Evolutionary conservation across 2,113 vertebrate genomes (phyloP).

Genomic region (Cygnus atratus): DNA sequence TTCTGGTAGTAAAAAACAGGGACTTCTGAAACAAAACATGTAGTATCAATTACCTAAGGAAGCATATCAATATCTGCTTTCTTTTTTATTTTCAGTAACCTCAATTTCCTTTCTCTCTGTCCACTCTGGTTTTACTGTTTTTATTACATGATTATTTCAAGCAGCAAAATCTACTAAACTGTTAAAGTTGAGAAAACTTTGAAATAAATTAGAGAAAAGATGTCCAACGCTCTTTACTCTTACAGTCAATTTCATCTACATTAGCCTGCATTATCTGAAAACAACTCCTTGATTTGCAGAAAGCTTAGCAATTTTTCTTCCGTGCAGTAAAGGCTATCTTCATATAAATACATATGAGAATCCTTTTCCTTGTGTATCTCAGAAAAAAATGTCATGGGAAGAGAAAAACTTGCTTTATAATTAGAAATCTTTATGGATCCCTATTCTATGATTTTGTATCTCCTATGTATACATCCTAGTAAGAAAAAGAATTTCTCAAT

Average conservation of each 20-base stretch:
- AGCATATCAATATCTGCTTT: background rate
- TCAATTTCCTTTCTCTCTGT: background rate
- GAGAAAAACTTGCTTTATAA: background rate
- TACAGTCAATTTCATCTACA: background rate
- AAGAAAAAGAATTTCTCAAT: background rate
- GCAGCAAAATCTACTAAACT: background rate
- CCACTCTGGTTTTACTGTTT: background rate
- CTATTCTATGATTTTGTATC: too few species aligned
- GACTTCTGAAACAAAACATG: background rate
- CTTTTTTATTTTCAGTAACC: background rate
- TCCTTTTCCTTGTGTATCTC: background rate
- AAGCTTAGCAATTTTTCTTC: background rate
- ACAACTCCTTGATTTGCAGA: background rate
- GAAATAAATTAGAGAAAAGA: background rate
- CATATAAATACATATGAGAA: background rate
- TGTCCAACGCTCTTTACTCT: background rate
- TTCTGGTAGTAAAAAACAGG: background rate
- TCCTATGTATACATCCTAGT: background rate
- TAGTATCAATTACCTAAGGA: background rate
- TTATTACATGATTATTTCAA: background rate
- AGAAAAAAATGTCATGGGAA: background rate
- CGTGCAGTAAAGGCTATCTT: background rate
- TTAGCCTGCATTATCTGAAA: background rate
- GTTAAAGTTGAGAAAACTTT: background rate
- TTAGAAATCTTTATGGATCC: background rate